These are phyloP conservation scores for Hestina assimilis DNA, from an alignment of 1,140 invertebrate genomes.

Conservation along the genomic window DNA sequence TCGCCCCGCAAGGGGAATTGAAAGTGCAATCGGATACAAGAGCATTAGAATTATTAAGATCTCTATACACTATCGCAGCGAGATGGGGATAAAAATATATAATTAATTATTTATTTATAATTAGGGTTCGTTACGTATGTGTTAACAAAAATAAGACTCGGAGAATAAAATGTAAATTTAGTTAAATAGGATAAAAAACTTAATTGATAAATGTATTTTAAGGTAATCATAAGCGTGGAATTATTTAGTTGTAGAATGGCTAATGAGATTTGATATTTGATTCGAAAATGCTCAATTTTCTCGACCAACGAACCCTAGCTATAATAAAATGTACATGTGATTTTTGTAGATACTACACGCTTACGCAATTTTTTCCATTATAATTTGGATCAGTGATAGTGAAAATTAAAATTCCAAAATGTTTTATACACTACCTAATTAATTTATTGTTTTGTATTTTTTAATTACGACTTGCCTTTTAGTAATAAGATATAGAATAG, in stretches of 20 bases:
- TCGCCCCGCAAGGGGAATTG: slow-evolving; percentile 60
- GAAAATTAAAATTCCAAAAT: slow-evolving; percentile 12
- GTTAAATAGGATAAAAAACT: slow-evolving; percentile 10
- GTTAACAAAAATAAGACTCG: slow-evolving; percentile 10
- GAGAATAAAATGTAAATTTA: not conserved
- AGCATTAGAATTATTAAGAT: slow-evolving; percentile 88
- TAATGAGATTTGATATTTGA: not conserved
- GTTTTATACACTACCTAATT: slow-evolving; percentile 25
- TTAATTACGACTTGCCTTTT: slow-evolving; percentile 23
- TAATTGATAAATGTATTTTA: not conserved
- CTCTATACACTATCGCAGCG: slow-evolving; percentile 89
- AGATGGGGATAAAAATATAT: slow-evolving; percentile 80
- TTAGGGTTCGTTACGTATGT: slow-evolving; percentile 39
- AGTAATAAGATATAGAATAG: slow-evolving; percentile 30
- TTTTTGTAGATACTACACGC: slow-evolving; percentile 40
- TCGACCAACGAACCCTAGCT: slow-evolving; percentile 33
- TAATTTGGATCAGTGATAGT: not conserved
- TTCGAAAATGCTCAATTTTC: slow-evolving; percentile 25
- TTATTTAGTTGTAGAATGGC: not conserved
- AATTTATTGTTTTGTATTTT: slow-evolving; percentile 35
- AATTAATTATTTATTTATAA: slow-evolving; percentile 41
- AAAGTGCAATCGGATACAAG: slow-evolving; percentile 82
- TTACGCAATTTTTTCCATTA: slow-evolving; percentile 11
- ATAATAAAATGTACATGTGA: slow-evolving; percentile 44
- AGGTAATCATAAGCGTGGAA: not conserved